Conservation (phyloP, 1,140 invertebrate genomes). For the Helicorthomorpha holstii region DNA sequence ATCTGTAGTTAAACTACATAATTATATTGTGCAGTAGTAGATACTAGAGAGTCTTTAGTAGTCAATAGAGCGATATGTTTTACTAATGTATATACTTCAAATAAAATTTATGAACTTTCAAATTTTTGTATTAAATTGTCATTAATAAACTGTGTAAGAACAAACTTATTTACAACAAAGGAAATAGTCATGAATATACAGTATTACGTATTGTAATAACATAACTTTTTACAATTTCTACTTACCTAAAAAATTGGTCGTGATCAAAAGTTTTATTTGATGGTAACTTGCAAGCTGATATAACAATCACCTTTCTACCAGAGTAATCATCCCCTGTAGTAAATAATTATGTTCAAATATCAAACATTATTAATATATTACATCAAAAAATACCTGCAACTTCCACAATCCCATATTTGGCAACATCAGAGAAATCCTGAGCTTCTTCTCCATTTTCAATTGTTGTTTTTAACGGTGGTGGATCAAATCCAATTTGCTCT, state of each 20-base stretch:
- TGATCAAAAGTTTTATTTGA: slow-evolving; percentile 68
- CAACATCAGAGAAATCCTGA: slow-evolving; percentile 56
- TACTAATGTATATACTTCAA: too few species aligned
- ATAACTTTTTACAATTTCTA: slow-evolving; percentile 5
- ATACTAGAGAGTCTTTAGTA: too few species aligned
- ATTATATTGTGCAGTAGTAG: too few species aligned
- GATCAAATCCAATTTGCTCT: slow-evolving; percentile 50
- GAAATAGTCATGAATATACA: too few species aligned
- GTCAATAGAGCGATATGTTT: too few species aligned
- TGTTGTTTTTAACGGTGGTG: slow-evolving; percentile 20
- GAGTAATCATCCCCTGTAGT: slow-evolving; percentile 53
- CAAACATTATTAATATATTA: not conserved
- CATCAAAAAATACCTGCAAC: slow-evolving; percentile 43
- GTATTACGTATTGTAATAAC: too few species aligned
- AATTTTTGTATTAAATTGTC: too few species aligned
- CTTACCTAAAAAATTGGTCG: slow-evolving; percentile 59
- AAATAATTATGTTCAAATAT: slow-evolving; percentile 2
- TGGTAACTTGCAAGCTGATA: slow-evolving; percentile 86
- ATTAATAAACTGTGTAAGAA: too few species aligned
- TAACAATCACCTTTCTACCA: slow-evolving; percentile 84
- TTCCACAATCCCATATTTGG: slow-evolving; percentile 67
- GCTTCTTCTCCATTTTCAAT: slow-evolving; percentile 31
- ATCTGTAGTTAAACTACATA: too few species aligned
- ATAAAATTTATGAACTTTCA: too few species aligned
- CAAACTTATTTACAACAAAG: too few species aligned